Conservation (phyloP, 2,113 vertebrate genomes). For the Strigops habroptila region DNA sequence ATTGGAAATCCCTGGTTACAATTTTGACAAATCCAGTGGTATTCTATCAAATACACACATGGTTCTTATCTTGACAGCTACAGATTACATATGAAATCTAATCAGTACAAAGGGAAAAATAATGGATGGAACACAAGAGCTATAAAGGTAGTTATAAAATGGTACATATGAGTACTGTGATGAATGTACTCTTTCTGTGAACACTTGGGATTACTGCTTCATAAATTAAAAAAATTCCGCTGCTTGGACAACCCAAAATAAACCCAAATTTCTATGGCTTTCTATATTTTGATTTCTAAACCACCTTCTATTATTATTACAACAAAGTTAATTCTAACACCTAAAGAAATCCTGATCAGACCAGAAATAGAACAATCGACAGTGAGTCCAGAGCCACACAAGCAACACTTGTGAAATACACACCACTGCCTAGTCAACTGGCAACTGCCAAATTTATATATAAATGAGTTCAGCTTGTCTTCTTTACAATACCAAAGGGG, state of each 20-base stretch:
- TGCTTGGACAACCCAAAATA: background rate
- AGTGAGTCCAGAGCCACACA: background rate
- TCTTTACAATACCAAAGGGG: background rate
- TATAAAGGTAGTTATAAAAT: background rate
- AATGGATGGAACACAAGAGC: background rate
- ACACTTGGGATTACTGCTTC: background rate
- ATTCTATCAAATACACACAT: background rate
- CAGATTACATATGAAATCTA: background rate
- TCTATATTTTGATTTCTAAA: background rate
- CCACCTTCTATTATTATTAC: background rate
- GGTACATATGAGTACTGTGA: background rate
- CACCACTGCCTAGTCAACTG: background rate
- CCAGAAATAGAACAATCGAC: background rate
- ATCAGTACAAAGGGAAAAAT: background rate
- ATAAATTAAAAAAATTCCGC: background rate
- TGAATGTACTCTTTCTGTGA: background rate
- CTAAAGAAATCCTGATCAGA: background rate
- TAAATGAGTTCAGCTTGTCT: background rate
- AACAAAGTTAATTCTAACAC: background rate
- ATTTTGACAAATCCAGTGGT: background rate
- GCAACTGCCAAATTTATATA: background rate
- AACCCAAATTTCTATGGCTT: background rate
- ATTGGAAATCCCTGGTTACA: background rate
- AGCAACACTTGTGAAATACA: background rate
- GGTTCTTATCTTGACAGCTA: background rate